Conservation (phyloP, 2,888 invertebrate genomes). For the Ganaspis brasiliensis region DNA sequence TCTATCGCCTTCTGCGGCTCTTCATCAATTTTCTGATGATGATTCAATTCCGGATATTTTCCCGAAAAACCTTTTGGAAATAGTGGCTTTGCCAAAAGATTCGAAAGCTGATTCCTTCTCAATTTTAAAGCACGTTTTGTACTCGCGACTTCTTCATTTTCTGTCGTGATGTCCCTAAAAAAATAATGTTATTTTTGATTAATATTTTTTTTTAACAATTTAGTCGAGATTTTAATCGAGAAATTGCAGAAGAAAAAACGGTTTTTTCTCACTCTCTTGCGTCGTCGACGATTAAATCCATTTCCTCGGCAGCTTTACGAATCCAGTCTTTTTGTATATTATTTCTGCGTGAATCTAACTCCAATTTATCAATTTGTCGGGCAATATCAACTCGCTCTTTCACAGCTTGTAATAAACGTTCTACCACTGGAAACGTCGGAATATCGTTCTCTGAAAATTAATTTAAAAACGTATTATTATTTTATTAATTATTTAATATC, state of each 20-base stretch:
- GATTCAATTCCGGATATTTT: constrained; percentile 82
- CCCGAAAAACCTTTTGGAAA: constrained; percentile 87
- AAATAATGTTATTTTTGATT: constrained; percentile 28
- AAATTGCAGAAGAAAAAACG: too few species aligned
- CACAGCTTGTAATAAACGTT: constrained; percentile 84
- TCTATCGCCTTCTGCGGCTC: constrained; percentile 81
- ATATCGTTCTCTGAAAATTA: constrained; percentile 88
- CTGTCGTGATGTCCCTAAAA: constrained; percentile 71
- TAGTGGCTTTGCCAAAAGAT: constrained; percentile 83
- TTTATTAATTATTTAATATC: too few species aligned
- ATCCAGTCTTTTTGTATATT: constrained; percentile 91
- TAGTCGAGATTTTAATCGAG: too few species aligned
- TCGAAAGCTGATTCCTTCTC: constrained; percentile 82
- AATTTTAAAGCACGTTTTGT: constrained; percentile 80
- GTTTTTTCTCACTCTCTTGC: constrained; percentile 79
- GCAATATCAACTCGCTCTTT: constrained; percentile 90
- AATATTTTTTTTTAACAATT: constrained; percentile 23
- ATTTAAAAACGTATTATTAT: too few species aligned
- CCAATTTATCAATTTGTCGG: constrained; percentile 89
- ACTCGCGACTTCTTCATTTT: constrained; percentile 79
- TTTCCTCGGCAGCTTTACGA: constrained; percentile 91
- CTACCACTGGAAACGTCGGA: constrained; percentile 90
- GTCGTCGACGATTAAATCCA: constrained; percentile 95
- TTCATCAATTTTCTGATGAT: constrained; percentile 70
- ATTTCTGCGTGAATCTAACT: constrained; percentile 85